phyloP scores from a whole-genome alignment of 1,140 invertebrate genomes.

The Hesperophylax magnus region DNA sequence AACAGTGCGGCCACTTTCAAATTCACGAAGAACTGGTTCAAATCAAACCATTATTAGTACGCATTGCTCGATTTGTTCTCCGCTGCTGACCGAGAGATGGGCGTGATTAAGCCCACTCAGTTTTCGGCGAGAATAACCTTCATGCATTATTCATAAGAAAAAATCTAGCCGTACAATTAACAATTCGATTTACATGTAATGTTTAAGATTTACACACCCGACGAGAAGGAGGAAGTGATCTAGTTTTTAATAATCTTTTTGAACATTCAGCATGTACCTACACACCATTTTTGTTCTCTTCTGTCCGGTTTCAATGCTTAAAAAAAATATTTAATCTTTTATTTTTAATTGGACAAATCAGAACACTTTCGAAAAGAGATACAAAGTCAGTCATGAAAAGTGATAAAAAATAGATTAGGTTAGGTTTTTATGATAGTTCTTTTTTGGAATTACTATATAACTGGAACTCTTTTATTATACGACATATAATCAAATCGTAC shows the following conservation, averaged over 20 bases:
- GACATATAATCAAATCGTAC: too few species aligned
- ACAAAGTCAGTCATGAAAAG: too few species aligned
- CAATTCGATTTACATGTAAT: constrained; percentile 57
- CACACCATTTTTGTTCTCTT: too few species aligned
- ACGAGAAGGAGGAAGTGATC: not conserved
- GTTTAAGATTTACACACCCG: constrained; percentile 16
- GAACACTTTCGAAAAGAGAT: too few species aligned
- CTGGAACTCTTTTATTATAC: too few species aligned
- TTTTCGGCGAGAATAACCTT: constrained; percentile 3
- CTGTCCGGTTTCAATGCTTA: too few species aligned
- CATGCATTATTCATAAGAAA: constrained; percentile 40
- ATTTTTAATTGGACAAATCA: too few species aligned
- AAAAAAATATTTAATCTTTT: too few species aligned
- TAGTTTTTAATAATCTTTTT: constrained; percentile 5
- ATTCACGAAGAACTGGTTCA: constrained; percentile 7
- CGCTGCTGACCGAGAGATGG: not conserved
- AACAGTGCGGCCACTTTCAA: constrained; percentile 32
- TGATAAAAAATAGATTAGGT: too few species aligned
- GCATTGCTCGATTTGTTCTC: not conserved
- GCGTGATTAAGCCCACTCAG: constrained; percentile 16
- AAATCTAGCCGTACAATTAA: constrained; percentile 53
- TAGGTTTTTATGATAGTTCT: too few species aligned
- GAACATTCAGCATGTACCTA: not conserved
- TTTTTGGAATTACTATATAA: too few species aligned
- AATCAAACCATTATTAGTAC: not conserved